Percentiles rank a stretch among this genome's conserved stretches.
Evolutionary conservation across 2,113 vertebrate species (phyloP).

Genomic region (Saccopteryx leptura): DNA sequence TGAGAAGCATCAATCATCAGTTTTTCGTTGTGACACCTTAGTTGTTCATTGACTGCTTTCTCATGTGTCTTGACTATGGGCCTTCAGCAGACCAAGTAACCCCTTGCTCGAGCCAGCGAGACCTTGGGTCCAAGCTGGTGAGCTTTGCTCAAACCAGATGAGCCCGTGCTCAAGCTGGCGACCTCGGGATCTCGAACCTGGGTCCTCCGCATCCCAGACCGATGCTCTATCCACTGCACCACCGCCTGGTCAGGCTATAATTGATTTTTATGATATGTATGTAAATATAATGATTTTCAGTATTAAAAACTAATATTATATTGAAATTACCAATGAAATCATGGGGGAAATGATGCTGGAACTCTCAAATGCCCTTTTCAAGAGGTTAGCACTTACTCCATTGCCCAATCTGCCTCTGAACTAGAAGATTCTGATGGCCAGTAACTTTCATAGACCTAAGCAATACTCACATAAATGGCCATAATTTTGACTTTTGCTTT

Average conservation of each 20-base stretch:
- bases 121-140: too few relatives aligned
- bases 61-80: too few relatives aligned
- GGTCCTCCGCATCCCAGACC: too few relatives aligned
- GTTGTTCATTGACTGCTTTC: too few relatives aligned
- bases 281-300: background rate
- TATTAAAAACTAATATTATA: background rate
- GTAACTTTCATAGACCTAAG: background rate
- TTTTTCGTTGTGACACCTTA: too few relatives aligned
- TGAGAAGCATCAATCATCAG: too few relatives aligned
- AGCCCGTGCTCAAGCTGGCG: too few relatives aligned
- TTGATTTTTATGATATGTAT: conserved; percentile 1
- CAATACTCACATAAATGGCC: background rate
- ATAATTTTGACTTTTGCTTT: background rate
- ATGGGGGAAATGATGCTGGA: background rate
- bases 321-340: conserved; percentile 26
- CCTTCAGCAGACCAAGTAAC: too few relatives aligned
- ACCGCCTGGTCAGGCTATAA: background rate
- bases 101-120: too few relatives aligned
- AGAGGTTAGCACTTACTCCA: background rate
- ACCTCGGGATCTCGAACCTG: too few relatives aligned
- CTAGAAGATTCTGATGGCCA: background rate
- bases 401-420: background rate
- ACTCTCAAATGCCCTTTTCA: background rate
- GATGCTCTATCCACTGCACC: too few relatives aligned
- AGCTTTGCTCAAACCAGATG: too few relatives aligned